A percentile compares a stretch with the other conserved stretches of the same genome.
These are phyloP conservation scores for Cichlasoma orientale DNA, from an alignment of 2,797 vertebrate genomes.

Conservation along the genomic window DNA sequence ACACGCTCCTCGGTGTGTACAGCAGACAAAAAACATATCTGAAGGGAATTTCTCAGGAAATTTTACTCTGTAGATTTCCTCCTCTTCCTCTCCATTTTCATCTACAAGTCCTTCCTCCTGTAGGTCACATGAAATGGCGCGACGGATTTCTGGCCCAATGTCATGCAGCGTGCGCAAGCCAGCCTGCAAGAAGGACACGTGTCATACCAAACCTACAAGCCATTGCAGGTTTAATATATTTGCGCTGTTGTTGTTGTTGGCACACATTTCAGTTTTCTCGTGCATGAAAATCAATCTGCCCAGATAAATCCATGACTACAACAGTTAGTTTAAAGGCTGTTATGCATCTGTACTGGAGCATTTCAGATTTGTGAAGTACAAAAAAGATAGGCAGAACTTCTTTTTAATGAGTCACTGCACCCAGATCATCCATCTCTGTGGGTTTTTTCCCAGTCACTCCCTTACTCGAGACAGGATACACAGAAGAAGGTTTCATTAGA, in stretches of 20 bases:
- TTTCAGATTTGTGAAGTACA: background rate
- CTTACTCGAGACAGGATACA: background rate
- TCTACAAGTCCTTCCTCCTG: constrained; percentile 95
- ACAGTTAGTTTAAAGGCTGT: background rate
- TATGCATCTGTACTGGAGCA: background rate
- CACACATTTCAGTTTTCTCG: background rate
- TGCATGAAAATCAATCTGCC: background rate
- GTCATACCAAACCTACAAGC: background rate
- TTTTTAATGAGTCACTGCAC: background rate
- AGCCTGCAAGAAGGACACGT: constrained; percentile 84
- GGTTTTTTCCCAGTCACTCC: background rate
- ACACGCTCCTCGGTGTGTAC: background rate
- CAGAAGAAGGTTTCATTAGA: no score
- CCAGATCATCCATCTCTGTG: background rate
- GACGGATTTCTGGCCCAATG: constrained; percentile 97
- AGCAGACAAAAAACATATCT: background rate
- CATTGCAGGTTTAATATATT: background rate
- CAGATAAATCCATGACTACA: background rate
- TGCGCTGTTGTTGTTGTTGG: no score
- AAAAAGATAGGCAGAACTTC: background rate
- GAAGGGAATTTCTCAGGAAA: background rate
- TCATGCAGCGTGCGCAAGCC: constrained; percentile 98
- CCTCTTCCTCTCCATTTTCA: constrained; percentile 88
- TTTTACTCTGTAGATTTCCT: constrained; percentile 94
- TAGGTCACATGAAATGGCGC: constrained; percentile 98